These are phyloP conservation scores for Pachyrhynchus sulphureomaculatus DNA, from an alignment of 1,140 invertebrate species.

Conservation along the genomic window DNA sequence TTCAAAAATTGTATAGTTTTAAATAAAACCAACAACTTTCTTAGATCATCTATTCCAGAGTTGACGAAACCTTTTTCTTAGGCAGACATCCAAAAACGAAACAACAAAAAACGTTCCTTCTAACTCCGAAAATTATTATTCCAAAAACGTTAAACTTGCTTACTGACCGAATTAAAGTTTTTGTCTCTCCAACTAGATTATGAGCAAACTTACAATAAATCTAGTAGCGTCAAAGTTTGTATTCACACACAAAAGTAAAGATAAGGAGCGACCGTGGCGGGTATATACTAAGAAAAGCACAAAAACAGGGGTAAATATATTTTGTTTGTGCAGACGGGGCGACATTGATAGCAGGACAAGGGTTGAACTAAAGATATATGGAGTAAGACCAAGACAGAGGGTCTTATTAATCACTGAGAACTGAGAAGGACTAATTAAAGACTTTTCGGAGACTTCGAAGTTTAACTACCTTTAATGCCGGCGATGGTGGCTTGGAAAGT, in stretches of 20 bases:
- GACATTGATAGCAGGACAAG: conserved; percentile 31
- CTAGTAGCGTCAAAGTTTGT: conserved; percentile 30
- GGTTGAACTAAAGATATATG: conserved; percentile 37
- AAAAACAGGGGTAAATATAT: conserved; percentile 36
- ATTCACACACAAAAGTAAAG: conserved; percentile 29
- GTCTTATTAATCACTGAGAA: conserved; percentile 37
- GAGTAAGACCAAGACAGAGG: conserved; percentile 33
- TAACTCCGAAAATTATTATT: conserved; percentile 1
- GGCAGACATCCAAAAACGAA: neutral
- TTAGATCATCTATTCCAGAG: neutral
- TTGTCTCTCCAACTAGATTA: conserved; percentile 22
- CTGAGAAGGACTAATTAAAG: conserved; percentile 38
- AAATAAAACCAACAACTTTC: no score
- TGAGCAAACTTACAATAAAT: conserved; percentile 31
- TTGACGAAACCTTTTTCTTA: neutral
- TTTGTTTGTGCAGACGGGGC: conserved; percentile 31
- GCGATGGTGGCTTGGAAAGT: conserved; percentile 17
- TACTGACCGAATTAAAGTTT: conserved; percentile 31
- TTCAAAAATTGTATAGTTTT: no score
- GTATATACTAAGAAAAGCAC: conserved; percentile 32
- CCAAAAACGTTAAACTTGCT: conserved; percentile 30
- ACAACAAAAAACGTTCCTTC: neutral
- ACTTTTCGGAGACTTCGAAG: conserved; percentile 27
- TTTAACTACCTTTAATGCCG: conserved; percentile 25
- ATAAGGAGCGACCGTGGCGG: conserved; percentile 30